Evolutionary conservation across 2,797 vertebrate genomes (phyloP), one percentile per base, ranked within the genome.

Genomic region (Microctenopoma lineatum): DNA sequence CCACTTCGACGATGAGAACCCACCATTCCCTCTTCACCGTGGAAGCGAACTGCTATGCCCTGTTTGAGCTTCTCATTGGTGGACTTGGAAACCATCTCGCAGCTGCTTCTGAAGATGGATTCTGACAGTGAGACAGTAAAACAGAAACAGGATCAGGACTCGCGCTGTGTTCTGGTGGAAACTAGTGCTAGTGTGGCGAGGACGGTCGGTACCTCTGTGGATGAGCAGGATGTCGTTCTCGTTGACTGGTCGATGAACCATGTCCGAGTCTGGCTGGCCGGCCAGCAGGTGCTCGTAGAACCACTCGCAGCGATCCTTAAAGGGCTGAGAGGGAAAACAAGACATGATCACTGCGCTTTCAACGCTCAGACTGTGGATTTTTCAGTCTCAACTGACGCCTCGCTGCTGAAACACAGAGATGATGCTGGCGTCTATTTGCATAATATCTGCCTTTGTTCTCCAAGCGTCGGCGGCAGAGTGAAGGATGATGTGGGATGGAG

Each of bases 11-110:
- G 21, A 25, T 18, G 29, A 53, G 25, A 25, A 95, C 96, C 61
- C 79, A 99, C 98, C 98, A 99, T 98, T 68, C 98, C 98, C 90
- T 99, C 98, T 87, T 99, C 98, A 59, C 98, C 98, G 57, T 99
- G 97, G 91, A 99, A 99, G 18, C 98, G 96, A 16, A 99, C 98
- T 59, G 98, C 97, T 66, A 99, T 98, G 48, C 98, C 96, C 86
- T 99, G 97, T 81, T 99, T 99, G 48, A 99, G 94, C 77, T 99
- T 99, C 79, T 96, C 97, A 77, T 97, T 97, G 81, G 95, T 97
- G 83, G 97, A 97, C 92, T 97, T 98, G 78, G 96, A 98, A 9
- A 99, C 98, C 90, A 99, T 96, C 92, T 99, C 97, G 91, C 98
- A 99, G 94, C 98, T 99, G 87, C 98, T 99, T 90, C 96, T 96